These are phyloP conservation scores for Phyllostomus discolor DNA, from an alignment of 2,113 vertebrate genomes.

Conservation along the genomic window DNA sequence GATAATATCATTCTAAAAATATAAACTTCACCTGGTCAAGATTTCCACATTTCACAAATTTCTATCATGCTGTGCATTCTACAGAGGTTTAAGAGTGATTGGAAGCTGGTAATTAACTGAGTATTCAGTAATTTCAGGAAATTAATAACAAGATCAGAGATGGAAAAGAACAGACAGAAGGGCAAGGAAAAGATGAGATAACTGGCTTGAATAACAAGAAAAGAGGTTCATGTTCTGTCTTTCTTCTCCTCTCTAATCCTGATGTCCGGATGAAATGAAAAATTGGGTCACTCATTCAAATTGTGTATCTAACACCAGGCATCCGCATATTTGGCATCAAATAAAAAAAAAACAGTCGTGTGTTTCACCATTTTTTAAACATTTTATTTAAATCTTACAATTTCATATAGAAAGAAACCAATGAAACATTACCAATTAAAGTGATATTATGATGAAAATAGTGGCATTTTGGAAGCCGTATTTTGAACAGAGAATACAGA, in stretches of 20 bases:
- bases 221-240: neutral
- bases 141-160: slow-evolving; percentile 33
- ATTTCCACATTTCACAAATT: neutral
- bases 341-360: neutral
- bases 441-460: neutral
- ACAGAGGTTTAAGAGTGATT: neutral
- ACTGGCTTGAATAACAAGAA: neutral
- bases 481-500: neutral
- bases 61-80: neutral
- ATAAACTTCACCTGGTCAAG: neutral
- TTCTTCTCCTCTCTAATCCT: neutral
- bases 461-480: neutral
- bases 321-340: neutral
- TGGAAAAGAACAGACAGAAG: neutral
- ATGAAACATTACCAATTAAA: neutral
- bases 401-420: neutral
- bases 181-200: neutral
- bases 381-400: neutral
- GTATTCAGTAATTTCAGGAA: neutral
- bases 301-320: neutral
- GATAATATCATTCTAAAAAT: slow-evolving; percentile 34
- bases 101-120: neutral
- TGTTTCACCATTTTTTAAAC: neutral
- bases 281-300: neutral
- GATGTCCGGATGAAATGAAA: neutral